These are phyloP conservation scores for Drosophila sucinea DNA, from an alignment of 1,140 invertebrate genomes.

Conservation along the genomic window DNA sequence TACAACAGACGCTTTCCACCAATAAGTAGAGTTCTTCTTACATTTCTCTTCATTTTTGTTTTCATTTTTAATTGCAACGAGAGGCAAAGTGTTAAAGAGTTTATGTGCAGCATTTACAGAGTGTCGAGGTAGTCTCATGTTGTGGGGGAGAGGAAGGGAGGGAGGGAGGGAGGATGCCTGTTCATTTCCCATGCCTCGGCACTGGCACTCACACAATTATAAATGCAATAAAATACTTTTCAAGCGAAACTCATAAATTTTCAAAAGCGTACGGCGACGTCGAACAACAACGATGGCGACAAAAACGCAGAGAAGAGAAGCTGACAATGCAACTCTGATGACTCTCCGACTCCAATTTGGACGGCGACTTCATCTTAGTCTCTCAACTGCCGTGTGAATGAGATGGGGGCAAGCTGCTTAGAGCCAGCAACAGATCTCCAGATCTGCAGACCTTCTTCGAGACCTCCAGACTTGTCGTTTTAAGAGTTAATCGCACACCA, in stretches of 20 bases:
- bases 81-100: conserved; percentile 82
- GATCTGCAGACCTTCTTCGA: conserved; percentile 13
- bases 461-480: conserved; percentile 49
- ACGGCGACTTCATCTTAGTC: conserved; percentile 15
- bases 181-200: conserved; percentile 68
- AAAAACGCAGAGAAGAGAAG: conserved; percentile 39
- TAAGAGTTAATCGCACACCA: conserved; percentile 81
- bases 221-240: conserved; percentile 83
- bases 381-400: conserved; percentile 71
- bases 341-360: conserved; percentile 23
- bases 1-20: conserved; percentile 61
- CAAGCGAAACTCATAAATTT: conserved; percentile 83
- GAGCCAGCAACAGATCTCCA: conserved; percentile 31
- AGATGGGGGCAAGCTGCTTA: conserved; percentile 48
- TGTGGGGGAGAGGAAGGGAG: conserved; percentile 6
- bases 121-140: conserved; percentile 14
- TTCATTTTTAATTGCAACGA: conserved; percentile 74
- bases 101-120: conserved; percentile 81
- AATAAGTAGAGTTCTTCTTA: conserved; percentile 68
- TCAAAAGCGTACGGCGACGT: conserved; percentile 69
- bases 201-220: conserved; percentile 73
- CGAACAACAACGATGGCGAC: conserved; percentile 62
- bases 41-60: neutral
- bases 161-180: conserved; percentile 30
- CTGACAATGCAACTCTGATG: conserved; percentile 45